phyloP scores from a whole-genome alignment of 1,140 invertebrate genomes.

The Copidosoma floridanum region DNA sequence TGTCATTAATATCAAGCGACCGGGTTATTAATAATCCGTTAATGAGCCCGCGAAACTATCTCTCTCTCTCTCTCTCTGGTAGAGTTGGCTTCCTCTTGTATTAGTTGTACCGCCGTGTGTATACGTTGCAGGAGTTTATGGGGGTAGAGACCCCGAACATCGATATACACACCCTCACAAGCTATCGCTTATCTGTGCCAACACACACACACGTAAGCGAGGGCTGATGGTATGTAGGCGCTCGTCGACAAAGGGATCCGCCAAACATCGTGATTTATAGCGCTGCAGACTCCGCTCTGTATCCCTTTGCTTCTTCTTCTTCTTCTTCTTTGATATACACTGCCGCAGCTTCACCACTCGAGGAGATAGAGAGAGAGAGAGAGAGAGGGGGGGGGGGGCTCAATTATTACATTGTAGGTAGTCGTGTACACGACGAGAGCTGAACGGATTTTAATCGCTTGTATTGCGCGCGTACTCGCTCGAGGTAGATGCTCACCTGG shows the following conservation, averaged over 20 bases:
- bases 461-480: neutral
- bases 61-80: constrained; percentile 26
- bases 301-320: no score
- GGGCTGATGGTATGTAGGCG: no score
- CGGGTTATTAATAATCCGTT: constrained; percentile 51
- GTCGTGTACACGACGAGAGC: constrained; percentile 9
- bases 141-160: no score
- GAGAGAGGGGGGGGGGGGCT: no score
- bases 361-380: no score
- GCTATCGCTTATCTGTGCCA: neutral
- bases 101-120: no score
- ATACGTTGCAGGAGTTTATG: no score
- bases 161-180: no score
- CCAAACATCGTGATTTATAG: constrained; percentile 43
- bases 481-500: neutral
- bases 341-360: no score
- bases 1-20: constrained; percentile 51
- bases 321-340: no score
- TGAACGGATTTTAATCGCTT: constrained; percentile 21
- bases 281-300: no score
- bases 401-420: constrained; percentile 27
- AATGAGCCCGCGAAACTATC: constrained; percentile 44
- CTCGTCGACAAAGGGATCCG: constrained; percentile 41
- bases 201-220: neutral
- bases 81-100: no score